These are phyloP conservation scores for Goniozus legneri DNA, from an alignment of 1,140 invertebrate species.

Conservation along the genomic window DNA sequence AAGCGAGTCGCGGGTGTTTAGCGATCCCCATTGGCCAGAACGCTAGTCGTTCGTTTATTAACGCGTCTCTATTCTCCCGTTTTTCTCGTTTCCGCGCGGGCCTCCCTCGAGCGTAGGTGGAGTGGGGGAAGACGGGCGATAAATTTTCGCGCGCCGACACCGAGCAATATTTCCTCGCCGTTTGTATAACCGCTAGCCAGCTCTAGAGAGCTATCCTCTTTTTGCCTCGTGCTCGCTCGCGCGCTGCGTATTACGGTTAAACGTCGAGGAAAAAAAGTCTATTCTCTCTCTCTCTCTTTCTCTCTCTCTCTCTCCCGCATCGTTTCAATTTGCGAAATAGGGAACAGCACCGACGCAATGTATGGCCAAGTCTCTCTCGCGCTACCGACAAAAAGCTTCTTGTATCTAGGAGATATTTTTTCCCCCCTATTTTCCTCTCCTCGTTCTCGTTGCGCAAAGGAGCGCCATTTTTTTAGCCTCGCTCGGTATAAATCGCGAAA, in stretches of 20 bases:
- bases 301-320: conserved; percentile 10
- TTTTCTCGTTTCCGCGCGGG: too few relatives aligned
- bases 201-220: too few relatives aligned
- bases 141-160: conserved; percentile 34
- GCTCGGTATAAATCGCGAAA: too few relatives aligned
- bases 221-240: conserved; percentile 23
- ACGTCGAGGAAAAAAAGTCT: conserved; percentile 20
- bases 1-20: too few relatives aligned
- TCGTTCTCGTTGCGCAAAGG: background rate
- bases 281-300: background rate
- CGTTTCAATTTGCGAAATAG: conserved; percentile 34
- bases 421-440: background rate
- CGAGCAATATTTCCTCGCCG: conserved; percentile 35
- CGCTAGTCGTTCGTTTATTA: background rate
- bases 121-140: conserved; percentile 11
- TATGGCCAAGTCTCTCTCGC: too few relatives aligned
- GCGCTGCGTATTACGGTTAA: conserved; percentile 33
- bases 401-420: background rate
- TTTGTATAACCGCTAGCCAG: conserved; percentile 33
- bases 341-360: background rate
- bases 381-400: conserved; percentile 1
- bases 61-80: background rate
- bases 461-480: background rate
- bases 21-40: too few relatives aligned
- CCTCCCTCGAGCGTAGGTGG: background rate